Base-by-base conservation (phyloP, 2,888 invertebrate genomes). In the Baronia brevicornis region DNA sequence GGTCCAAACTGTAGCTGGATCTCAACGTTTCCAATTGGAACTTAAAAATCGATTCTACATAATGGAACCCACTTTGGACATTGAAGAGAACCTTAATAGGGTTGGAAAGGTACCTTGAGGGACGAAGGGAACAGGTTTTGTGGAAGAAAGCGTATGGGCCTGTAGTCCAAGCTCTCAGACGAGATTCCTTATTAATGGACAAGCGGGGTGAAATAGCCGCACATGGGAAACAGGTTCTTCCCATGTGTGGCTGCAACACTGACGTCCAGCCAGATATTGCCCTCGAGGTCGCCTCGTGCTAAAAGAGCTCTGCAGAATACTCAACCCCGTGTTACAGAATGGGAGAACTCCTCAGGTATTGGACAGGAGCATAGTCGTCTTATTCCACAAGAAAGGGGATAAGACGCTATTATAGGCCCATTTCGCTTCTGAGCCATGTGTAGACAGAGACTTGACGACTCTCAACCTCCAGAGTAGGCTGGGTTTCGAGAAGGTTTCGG, bases 391-490 rank as follows among this genome's bases (percentile, higher is more conserved):
- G 34, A 44, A 43, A 19, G 28, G 26, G 6, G 26, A 31, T 11
- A 18, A 21, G 5, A 5, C 17, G 6, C 13, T 29, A 29, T 12
- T 35, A 14, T 13, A 30, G 31, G 27, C 31, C 23, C 15, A 36
- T 31, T 7, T 27, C 30, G 6, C 31, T 33, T 18, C 33, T 36
- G 12, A 34, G 30, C 20, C 36, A 33, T 21, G 24, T 42, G 7
- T 39, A 44, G 13, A 35, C 32, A 17, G 1, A 39, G 33, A 14
- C 9, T 41, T 15, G 25, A 39, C 21, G 32, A 29, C 9, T 33
- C 40, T 29, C 39, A 41, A 29, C 37, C 26, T 13, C 35, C 39
- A 12, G 44, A 41, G 31, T 22, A 41, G 14, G 39, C 43, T n/a
- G n/a, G n/a, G n/a, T n/a, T n/a, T n/a, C n/a, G n/a, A n/a, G n/a